These are phyloP conservation scores for Rhodophaea formosa DNA, from an alignment of 2,888 invertebrate species.

Conservation along the genomic window DNA sequence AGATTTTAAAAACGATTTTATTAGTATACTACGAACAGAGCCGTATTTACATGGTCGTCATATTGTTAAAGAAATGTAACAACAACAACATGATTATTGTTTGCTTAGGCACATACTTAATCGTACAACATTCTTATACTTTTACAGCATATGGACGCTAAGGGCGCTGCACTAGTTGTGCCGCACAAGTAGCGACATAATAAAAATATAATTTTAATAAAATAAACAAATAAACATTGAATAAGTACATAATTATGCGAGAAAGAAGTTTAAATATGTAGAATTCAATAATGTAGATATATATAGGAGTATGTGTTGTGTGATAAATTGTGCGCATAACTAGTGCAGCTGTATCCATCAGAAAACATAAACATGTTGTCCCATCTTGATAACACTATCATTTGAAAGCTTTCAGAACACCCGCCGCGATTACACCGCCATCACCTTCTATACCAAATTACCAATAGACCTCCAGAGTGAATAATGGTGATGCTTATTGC, in stretches of 20 bases:
- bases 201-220: not conserved
- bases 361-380: constrained; percentile 8
- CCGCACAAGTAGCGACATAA: not conserved
- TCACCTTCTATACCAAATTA: not conserved
- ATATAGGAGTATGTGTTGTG: too few relatives aligned
- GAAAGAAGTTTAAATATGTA: too few relatives aligned
- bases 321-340: not conserved
- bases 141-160: constrained; percentile 21
- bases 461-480: constrained; percentile 6
- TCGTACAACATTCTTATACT: constrained; percentile 59
- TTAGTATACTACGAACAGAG: constrained; percentile 80
- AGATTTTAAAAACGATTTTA: constrained; percentile 72
- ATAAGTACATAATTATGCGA: not conserved
- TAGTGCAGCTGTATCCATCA: constrained; percentile 1
- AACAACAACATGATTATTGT: constrained; percentile 68
- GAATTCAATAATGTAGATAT: too few relatives aligned
- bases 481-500: constrained; percentile 15
- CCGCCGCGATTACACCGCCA: constrained; percentile 1
- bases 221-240: not conserved
- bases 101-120: constrained; percentile 75
- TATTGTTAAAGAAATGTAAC: constrained; percentile 81
- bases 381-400: constrained; percentile 2
- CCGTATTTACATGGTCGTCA: constrained; percentile 79
- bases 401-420: not conserved
- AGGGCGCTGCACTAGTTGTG: constrained; percentile 2